Evolutionary conservation across 2,797 vertebrate genomes (phyloP), one percentile per base, ranked within the genome.

Genomic region (Sarcophilus harrisii): DNA sequence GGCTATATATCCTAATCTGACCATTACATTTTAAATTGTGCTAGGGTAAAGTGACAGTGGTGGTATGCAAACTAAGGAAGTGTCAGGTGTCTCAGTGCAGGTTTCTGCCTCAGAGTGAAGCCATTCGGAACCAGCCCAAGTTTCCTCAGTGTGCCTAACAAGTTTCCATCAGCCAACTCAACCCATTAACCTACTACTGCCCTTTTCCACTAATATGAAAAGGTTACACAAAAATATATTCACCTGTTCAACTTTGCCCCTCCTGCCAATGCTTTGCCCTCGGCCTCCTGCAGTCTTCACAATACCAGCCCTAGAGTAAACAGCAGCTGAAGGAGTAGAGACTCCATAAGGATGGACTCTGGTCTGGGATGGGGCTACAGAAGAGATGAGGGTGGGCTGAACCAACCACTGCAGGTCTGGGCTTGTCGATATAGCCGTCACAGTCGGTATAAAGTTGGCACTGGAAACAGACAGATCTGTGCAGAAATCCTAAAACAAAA

Each of bases 401-500:
- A 99, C 99, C 99, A 99, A 99, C 99, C 99, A 99, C 98, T 99
- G 99, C 98, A 99, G 98, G 96, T 99, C 99, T 0, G 99, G 99
- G 95, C 99, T 99, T 12, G 99, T 99, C 0, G 99, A 99, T 97
- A 99, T 99, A 92, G 99, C 99, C 0, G 99, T 99, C 98, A 99
- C 99, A 0, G 99, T 99, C 81, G 99, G 99, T 55, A 99, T 99
- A 98, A 99, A 99, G 97, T 98, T 99, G 98, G 99, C 98, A 97
- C 99, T 99, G 97, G 99, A 99, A 95, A 98, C 99, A 27, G 99
- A 98, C 98, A 99, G 98, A 92, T 99, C 99, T 18, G 99, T 96
- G 97, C 98, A 99, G 96, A 99, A 99, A 96, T 99, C 99, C 99
- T 99, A 97, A 97, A 96, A 95, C 57, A 90, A 94, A 97, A 58